These are phyloP conservation scores for Scaptomyza reducta DNA, from an alignment of 2,888 invertebrate species.

Conservation along the genomic window DNA sequence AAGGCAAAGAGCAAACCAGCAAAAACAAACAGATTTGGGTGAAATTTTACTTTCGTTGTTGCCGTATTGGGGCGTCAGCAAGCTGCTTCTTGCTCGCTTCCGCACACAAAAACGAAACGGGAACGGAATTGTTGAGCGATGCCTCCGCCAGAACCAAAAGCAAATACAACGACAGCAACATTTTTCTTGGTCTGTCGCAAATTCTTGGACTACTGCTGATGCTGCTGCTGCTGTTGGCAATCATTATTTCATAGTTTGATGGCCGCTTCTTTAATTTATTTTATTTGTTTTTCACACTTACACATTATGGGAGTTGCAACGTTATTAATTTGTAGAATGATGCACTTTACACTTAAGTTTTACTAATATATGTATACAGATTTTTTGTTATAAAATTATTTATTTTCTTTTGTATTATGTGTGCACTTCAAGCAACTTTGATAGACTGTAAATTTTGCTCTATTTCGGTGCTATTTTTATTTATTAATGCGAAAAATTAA, in stretches of 20 bases:
- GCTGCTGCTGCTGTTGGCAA: slow-evolving; percentile 23
- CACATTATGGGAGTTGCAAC: slow-evolving; percentile 46
- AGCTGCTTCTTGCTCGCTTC: slow-evolving; percentile 41
- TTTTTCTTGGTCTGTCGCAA: slow-evolving; percentile 29
- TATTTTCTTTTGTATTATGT: slow-evolving; percentile 17
- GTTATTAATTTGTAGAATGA: slow-evolving; percentile 31
- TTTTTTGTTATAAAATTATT: slow-evolving; percentile 1
- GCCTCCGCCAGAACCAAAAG: slow-evolving; percentile 33
- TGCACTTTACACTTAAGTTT: slow-evolving; percentile 37
- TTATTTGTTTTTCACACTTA: slow-evolving; percentile 30
- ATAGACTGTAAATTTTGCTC: slow-evolving; percentile 33
- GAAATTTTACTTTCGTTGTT: slow-evolving; percentile 78
- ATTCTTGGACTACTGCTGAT: slow-evolving; percentile 27
- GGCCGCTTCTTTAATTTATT: slow-evolving; percentile 7
- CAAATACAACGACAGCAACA: slow-evolving; percentile 29
- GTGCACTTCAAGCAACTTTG: slow-evolving; percentile 50
- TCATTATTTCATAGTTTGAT: slow-evolving; percentile 19
- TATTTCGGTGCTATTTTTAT: slow-evolving; percentile 48
- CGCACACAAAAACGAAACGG: slow-evolving; percentile 32
- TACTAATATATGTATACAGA: slow-evolving; percentile 1
- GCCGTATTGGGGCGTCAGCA: slow-evolving; percentile 62
- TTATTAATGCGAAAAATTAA: slow-evolving; percentile 54
- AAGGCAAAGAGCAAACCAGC: slow-evolving; percentile 43
- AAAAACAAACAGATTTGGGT: slow-evolving; percentile 71
- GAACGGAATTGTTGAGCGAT: slow-evolving; percentile 38